Conservation (phyloP, 2,888 invertebrate genomes). For the Tachina fera region DNA sequence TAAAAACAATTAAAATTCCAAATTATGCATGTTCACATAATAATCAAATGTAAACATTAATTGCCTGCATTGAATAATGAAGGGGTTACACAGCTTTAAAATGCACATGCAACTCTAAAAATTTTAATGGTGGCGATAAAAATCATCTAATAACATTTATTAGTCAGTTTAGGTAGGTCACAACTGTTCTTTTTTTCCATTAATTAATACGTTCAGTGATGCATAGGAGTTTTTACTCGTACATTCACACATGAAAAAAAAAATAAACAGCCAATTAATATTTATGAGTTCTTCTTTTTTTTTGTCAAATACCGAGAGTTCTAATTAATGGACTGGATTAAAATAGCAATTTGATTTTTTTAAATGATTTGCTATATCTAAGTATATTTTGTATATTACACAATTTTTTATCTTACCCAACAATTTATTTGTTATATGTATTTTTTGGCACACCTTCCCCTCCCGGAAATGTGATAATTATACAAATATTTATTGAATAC, state of each 20-base stretch:
- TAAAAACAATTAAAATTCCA: conserved; percentile 54
- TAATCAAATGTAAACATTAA: conserved; percentile 42
- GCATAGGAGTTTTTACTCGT: conserved; percentile 14
- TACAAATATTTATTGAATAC: neutral
- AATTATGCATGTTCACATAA: conserved; percentile 54
- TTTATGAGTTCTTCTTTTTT: conserved; percentile 29
- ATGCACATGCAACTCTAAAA: conserved; percentile 40
- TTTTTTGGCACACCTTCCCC: too few species aligned
- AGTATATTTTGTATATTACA: neutral
- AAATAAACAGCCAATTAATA: conserved; percentile 21
- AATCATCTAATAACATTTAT: conserved; percentile 28
- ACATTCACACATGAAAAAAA: conserved; percentile 3
- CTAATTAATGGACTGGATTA: conserved; percentile 36
- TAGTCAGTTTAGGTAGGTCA: conserved; percentile 54
- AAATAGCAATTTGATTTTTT: conserved; percentile 44
- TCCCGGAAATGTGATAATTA: too few species aligned
- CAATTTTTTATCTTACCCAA: neutral
- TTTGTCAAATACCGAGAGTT: conserved; percentile 22
- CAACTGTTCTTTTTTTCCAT: conserved; percentile 30
- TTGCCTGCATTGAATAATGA: conserved; percentile 1
- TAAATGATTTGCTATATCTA: too few species aligned
- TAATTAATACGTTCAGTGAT: conserved; percentile 55
- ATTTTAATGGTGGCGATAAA: conserved; percentile 19
- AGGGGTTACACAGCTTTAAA: conserved; percentile 8
- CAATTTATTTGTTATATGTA: too few species aligned